Conservation (phyloP, 92 coral and sea anemone species). For the Chrysogorgia sp. region DNA sequence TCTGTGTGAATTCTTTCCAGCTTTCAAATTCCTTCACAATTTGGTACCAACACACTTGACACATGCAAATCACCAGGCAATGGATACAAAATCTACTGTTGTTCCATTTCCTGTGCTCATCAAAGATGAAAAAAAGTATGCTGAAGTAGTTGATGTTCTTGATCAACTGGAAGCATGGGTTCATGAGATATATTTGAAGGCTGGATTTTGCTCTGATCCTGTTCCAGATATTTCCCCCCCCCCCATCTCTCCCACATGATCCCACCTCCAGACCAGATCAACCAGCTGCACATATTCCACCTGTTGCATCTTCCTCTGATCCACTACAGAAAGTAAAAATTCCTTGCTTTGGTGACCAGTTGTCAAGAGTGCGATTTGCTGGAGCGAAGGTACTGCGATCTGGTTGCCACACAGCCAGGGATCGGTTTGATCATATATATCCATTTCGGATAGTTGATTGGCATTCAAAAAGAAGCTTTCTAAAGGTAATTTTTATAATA, state of each 20-base stretch:
- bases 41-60: slow-evolving; percentile 48
- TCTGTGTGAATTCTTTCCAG: slow-evolving; percentile 46
- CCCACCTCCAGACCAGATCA: slow-evolving; percentile 63
- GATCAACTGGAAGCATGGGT: slow-evolving; percentile 69
- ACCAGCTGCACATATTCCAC: slow-evolving; percentile 66
- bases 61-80: slow-evolving; percentile 29
- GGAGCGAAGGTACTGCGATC: slow-evolving; percentile 65
- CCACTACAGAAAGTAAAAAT: slow-evolving; percentile 61
- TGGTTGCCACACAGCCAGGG: slow-evolving; percentile 63
- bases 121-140: slow-evolving; percentile 69
- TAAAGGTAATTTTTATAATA: slow-evolving; percentile 69
- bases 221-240: slow-evolving; percentile 45
- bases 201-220: slow-evolving; percentile 59
- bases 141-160: slow-evolving; percentile 67
- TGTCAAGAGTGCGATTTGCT: slow-evolving; percentile 64
- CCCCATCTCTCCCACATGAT: slow-evolving; percentile 36
- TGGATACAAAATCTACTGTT: slow-evolving; percentile 58
- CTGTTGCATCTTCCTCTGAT: slow-evolving; percentile 58
- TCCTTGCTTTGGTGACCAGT: slow-evolving; percentile 74
- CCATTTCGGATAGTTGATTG: slow-evolving; percentile 69
- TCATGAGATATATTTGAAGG: slow-evolving; percentile 51
- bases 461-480: slow-evolving; percentile 68
- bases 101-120: slow-evolving; percentile 65
- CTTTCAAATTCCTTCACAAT: slow-evolving; percentile 46
- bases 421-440: slow-evolving; percentile 65